Base-by-base conservation (phyloP, 92 coral and sea anemone genomes). In the Bergia sp. region DNA sequence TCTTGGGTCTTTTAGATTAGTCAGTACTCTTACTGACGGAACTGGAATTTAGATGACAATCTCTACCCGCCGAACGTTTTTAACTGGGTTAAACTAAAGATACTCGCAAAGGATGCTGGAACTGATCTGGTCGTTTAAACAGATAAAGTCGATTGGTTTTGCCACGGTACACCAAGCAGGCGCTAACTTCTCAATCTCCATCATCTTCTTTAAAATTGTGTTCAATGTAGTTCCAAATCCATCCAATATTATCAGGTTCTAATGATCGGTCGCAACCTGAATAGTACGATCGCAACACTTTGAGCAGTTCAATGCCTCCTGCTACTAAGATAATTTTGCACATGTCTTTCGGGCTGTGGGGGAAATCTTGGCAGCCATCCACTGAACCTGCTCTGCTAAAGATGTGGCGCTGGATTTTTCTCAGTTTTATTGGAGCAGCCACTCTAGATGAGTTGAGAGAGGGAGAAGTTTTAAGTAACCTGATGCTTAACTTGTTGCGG, bases 361-460 rank as follows among this genome's bases (percentile, higher is more conserved):
- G 87, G 3, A 83, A 83, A 15, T 43, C 61, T 44, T 83, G 61
- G 29, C 61, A 20, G 4, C 64, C 77, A 11, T 67, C 64, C 21
- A 44, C 43, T 42, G 41, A 40, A 37, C 77, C 47, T 12, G 77
- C 39, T 47, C 43, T 29, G 29, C 58, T 45, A 71, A 83, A 83
- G 87, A 83, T 83, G 43, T 83, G 87, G 58, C 42, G 87, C 40
- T 83, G 87, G 40, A 83, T 69, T 36, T 83, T 83, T 7, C 77
- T 67, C 36, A 83, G 41, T 36, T 83, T 83, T 29, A 23, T 53
- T 61, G 87, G 38, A 43, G 87, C 21, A 4, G 87, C 87, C 78
- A 83, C 37, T 73, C 87, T 83, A 66, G 36, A 45, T 11, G 73
- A n/a, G 55, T 69, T 6, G 9, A 69, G 42, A 36, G 29, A 80